Percentiles rank a stretch among this genome's conserved stretches.
phyloP scores from a whole-genome alignment of 2,888 invertebrate species.

The Seira sanloemensis region DNA sequence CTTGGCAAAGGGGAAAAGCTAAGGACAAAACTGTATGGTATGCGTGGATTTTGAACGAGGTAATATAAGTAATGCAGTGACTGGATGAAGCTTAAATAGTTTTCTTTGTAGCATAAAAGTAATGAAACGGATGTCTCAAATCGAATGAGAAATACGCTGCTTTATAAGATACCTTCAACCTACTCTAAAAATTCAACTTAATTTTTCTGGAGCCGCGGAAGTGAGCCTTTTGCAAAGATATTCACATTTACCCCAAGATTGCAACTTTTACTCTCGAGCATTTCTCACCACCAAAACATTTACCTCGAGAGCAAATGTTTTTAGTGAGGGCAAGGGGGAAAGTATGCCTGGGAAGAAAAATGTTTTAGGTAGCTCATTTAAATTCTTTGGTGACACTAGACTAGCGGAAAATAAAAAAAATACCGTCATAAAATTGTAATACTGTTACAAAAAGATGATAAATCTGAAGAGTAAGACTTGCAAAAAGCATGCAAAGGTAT shows the following conservation, averaged over 20 bases:
- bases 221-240: too few relatives aligned
- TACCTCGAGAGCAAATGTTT: too few relatives aligned
- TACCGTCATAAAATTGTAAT: slow-evolving; percentile 53
- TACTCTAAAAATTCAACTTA: background rate
- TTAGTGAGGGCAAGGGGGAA: too few relatives aligned
- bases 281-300: background rate
- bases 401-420: slow-evolving; percentile 34
- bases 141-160: background rate
- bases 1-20: too few relatives aligned
- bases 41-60: too few relatives aligned
- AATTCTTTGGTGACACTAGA: slow-evolving; percentile 54
- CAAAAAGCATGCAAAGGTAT: background rate
- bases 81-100: background rate
- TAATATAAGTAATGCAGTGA: too few relatives aligned
- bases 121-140: background rate
- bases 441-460: slow-evolving; percentile 44
- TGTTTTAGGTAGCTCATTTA: slow-evolving; percentile 51
- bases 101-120: background rate
- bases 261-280: background rate
- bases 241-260: background rate
- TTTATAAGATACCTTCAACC: background rate
- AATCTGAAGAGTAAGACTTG: slow-evolving; percentile 37
- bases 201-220: too few relatives aligned
- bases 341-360: slow-evolving; percentile 15
- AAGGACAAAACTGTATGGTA: too few relatives aligned